Base-by-base conservation (phyloP, 1,140 invertebrate genomes). In the Acromyrmex heyeri region DNA sequence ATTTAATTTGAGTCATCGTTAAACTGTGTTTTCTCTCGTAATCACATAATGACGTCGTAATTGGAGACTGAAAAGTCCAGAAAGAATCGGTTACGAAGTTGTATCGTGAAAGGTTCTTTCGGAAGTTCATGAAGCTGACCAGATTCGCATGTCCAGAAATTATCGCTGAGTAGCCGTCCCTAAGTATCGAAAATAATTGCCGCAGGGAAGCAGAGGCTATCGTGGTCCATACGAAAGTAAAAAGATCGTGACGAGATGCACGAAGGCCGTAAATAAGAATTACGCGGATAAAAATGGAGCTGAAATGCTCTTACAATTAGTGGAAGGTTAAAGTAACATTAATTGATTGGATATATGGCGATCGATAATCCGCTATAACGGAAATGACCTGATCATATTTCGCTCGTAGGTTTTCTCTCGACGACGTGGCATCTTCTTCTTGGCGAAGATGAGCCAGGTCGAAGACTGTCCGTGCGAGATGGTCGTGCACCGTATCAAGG, bases 401-500 rank as follows among this genome's bases (percentile, higher is more conserved):
- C 53, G 53, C 55, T 61, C 69, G 79, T 61, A 30, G 34, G 72
- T 83, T 75, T 82, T 75, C 27, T 72, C 30, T 14, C 67, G 34
- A 70, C 14, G 48, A 50, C 55, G 7, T 76, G 14, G 21, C 48
- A 48, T 69, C 38, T 69, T 69, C 61, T 21, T 16, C 21, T 64
- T 44, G 7, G 24, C 76, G 59, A 21, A 50, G 59, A 87, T 55
- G 69, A 86, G 61, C 14, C 16, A 53, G 24, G 70, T 86, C 69
- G 86, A 87, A 89, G 87, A 90, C 86, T 86, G 86, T 81, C 77
- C 86, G 81, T 86, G 88, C 82, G 61, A 89, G 88, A 90, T 89
- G 88, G 88, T 85, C 82, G 87, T 77, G 87, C 79, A 81, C 79
- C 16, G 83, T 79, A 91, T 92, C 85, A 88, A 90, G 79, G 75